Evolutionary conservation across 2,888 invertebrate genomes (phyloP).

Genomic region (Hemaris fuciformis): DNA sequence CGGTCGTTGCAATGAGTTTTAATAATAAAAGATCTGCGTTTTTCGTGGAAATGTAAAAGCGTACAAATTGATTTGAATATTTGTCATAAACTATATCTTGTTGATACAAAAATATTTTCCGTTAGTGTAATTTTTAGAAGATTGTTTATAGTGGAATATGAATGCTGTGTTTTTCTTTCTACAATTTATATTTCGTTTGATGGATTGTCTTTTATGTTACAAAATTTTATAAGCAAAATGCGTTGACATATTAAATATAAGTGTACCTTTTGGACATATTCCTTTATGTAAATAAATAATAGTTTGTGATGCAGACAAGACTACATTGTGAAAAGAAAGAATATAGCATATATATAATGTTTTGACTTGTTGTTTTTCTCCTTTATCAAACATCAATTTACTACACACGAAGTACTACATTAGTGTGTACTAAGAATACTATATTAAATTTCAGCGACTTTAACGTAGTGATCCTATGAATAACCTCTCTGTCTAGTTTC

Average conservation of each 20-base stretch:
- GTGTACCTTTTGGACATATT: constrained; percentile 14
- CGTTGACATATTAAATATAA: constrained; percentile 11
- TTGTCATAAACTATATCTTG: constrained; percentile 3
- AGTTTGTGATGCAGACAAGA: constrained; percentile 22
- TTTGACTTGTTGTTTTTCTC: background rate
- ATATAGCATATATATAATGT: constrained; percentile 13
- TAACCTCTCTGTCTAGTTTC: too few species aligned
- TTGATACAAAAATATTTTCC: constrained; percentile 5
- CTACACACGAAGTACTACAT: background rate
- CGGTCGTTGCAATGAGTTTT: background rate
- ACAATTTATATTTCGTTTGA: constrained; percentile 8
- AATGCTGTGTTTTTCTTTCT: constrained; percentile 14
- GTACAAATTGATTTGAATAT: background rate
- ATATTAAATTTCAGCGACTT: too few species aligned
- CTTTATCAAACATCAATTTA: background rate
- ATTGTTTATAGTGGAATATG: background rate
- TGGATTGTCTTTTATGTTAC: constrained; percentile 15
- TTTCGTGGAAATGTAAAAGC: background rate
- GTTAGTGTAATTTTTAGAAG: constrained; percentile 9
- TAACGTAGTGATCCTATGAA: too few species aligned
- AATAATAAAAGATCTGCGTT: background rate
- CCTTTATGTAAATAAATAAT: constrained; percentile 22
- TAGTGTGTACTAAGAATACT: too few species aligned
- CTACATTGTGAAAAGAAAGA: constrained; percentile 24
- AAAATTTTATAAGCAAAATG: constrained; percentile 13